A percentile compares a stretch with the other conserved stretches of the same genome.
Conservation (phyloP, 2,888 invertebrate genomes). For the Caenorhabditis sinica region DNA sequence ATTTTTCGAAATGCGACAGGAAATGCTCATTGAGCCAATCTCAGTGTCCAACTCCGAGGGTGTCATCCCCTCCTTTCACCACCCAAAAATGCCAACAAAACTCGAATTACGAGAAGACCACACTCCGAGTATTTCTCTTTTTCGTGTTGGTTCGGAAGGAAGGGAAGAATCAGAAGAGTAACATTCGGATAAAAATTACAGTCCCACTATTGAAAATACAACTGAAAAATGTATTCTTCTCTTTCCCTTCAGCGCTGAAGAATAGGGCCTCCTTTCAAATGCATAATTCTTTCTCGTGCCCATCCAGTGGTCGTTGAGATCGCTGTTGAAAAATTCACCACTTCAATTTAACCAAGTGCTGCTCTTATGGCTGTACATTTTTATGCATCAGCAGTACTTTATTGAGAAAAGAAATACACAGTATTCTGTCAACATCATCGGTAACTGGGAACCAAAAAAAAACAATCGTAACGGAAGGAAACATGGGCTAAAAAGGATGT, state of each 20-base stretch:
- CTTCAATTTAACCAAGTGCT: conserved; percentile 63
- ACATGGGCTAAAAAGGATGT: background rate
- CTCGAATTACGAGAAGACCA: conserved; percentile 32
- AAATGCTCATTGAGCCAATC: conserved; percentile 55
- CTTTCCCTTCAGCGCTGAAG: background rate
- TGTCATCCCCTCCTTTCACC: conserved; percentile 56
- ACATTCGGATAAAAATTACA: background rate
- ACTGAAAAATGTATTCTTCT: background rate
- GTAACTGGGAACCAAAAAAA: background rate
- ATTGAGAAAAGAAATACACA: conserved; percentile 47
- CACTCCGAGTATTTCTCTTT: background rate
- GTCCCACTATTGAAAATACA: background rate
- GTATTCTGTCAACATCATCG: background rate
- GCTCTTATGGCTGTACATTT: conserved; percentile 8
- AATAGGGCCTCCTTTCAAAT: conserved; percentile 42
- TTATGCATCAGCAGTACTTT: conserved; percentile 47
- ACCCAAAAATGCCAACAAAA: conserved; percentile 32
- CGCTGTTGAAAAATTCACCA: conserved; percentile 60
- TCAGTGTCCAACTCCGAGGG: conserved; percentile 23
- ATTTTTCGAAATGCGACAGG: conserved; percentile 41
- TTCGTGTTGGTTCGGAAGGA: background rate
- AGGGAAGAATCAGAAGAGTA: background rate
- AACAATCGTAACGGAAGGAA: background rate
- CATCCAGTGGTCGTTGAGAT: conserved; percentile 22
- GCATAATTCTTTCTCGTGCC: conserved; percentile 47